Conservation (phyloP, 1,140 invertebrate genomes). For the Drosophila insularis region DNA sequence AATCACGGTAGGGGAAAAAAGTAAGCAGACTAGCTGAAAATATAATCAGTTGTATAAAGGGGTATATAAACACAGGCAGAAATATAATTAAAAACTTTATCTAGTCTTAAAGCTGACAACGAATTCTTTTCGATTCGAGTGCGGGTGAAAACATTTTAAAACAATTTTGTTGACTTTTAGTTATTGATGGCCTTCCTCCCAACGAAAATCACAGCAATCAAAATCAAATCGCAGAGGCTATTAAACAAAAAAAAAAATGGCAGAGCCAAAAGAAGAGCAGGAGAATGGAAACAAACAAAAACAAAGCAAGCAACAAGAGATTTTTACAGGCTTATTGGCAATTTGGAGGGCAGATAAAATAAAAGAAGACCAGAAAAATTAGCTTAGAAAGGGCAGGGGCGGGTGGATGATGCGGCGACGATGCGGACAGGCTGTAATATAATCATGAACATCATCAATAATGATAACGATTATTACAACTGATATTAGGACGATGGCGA, state of each 20-base stretch:
- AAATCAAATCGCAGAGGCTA: constrained; percentile 36
- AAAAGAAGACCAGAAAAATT: constrained; percentile 18
- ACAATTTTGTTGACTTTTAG: constrained; percentile 11
- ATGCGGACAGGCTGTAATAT: neutral
- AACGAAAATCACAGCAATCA: constrained; percentile 33
- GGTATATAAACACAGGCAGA: neutral
- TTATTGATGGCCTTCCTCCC: constrained; percentile 10
- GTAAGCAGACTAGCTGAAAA: neutral
- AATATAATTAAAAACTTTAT: constrained; percentile 11
- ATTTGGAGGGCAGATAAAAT: constrained; percentile 40
- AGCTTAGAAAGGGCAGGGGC: neutral
- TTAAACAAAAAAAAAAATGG: constrained; percentile 13
- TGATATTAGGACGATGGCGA: constrained; percentile 4
- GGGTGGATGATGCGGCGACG: neutral
- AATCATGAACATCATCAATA: constrained; percentile 42
- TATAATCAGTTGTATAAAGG: neutral
- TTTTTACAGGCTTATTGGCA: constrained; percentile 39
- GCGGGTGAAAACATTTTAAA: constrained; percentile 4
- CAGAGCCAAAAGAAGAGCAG: neutral
- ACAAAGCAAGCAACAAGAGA: neutral
- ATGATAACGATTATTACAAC: constrained; percentile 57
- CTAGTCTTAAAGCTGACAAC: neutral
- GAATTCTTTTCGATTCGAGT: neutral
- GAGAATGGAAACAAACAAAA: neutral
- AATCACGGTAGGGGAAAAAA: neutral